Base-by-base conservation (phyloP, 2,888 invertebrate genomes). In the Pelosia muscerda region DNA sequence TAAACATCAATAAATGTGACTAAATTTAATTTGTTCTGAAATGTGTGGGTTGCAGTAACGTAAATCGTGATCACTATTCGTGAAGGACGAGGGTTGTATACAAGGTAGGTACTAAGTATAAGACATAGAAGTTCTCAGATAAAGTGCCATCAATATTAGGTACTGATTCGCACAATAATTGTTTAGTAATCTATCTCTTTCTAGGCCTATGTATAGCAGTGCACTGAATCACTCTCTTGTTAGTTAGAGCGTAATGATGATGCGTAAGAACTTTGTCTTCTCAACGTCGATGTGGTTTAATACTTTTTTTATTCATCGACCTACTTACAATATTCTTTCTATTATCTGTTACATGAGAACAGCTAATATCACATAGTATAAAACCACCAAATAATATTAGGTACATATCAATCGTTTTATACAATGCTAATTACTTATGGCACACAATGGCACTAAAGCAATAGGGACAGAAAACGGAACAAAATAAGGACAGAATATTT, bases 1-100 rank as follows among this genome's bases (percentile, higher is more conserved):
- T 73, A 84, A 78, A 76, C 80, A 73, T 76, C 71, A 66, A 42
- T 81, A 81, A 86, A 88, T 87, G 92, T 93, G 93, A 91, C 90
- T 92, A 90, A 88, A 88, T 92, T 92, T 92, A 91, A 88, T 92
- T 92, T 90, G 88, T 92, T 91, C 86, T 86, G 86, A 91, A 90
- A 87, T 82, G 84, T 90, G 87, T 87, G 83, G 81, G 82, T 87
- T 84, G 86, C 81, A 84, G 81, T 82, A 83, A 84, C 74, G 82
- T 84, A 82, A 74, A 71, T 74, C 59, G 49, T 63, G 61, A 61
- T 49, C 59, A 73, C 63, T 61, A 64, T 59, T 57, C 15, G 60
- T 67, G 55, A 54, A 55, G 26, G 58, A 25, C 63, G 42, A 54
- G 49, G 26, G 54, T 31, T 65, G 54, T 59, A 62, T 65, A 56